Evolutionary conservation across 2,113 vertebrate species (phyloP).

Genomic region (Paramormyrops kingsleyae): DNA sequence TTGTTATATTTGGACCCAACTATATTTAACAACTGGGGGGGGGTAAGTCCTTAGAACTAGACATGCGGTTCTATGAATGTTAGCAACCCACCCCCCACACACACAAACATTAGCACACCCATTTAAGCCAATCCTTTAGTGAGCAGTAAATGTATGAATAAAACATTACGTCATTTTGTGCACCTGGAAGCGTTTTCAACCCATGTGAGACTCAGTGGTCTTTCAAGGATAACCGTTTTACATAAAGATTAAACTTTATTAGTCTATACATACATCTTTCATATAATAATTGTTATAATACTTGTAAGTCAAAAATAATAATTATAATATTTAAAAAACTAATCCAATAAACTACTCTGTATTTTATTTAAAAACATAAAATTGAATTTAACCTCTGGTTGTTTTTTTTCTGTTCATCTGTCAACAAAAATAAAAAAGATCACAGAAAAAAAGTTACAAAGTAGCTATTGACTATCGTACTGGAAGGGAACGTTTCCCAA

Average conservation of each 20-base stretch:
- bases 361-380: constrained; percentile 42
- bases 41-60: not conserved
- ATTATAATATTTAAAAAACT: constrained; percentile 67
- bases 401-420: constrained; percentile 13
- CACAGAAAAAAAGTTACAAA: constrained; percentile 20
- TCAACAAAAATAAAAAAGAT: constrained; percentile 26
- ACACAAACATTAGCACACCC: not conserved
- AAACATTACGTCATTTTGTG: constrained; percentile 4
- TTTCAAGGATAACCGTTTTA: constrained; percentile 41
- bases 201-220: constrained; percentile 16
- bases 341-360: constrained; percentile 66
- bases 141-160: not conserved
- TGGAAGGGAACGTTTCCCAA: not conserved
- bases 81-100: not conserved
- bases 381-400: constrained; percentile 19
- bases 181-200: not conserved
- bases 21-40: not conserved
- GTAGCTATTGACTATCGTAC: constrained; percentile 14
- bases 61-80: not conserved
- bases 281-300: constrained; percentile 63
- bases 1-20: not conserved
- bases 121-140: not conserved
- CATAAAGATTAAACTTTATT: constrained; percentile 67
- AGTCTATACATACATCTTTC: constrained; percentile 58
- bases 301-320: constrained; percentile 68